phyloP scores from a whole-genome alignment of 1,140 invertebrate genomes.

The Drosophila erecta region DNA sequence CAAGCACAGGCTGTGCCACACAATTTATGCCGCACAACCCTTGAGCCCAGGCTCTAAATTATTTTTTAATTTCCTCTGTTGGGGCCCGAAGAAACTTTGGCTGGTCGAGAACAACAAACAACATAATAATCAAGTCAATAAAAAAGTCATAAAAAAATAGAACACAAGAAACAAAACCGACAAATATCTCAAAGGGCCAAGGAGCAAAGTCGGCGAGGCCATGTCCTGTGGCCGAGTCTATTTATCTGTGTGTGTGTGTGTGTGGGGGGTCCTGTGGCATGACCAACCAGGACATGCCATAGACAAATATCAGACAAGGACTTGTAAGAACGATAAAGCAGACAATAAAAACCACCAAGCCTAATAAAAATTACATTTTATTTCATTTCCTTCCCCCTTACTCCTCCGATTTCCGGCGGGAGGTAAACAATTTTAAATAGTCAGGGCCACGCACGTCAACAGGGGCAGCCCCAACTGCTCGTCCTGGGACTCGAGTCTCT shows the following conservation, averaged over 20 bases:
- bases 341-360: constrained; percentile 81
- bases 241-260: constrained; percentile 43
- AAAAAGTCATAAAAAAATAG: constrained; percentile 78
- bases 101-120: constrained; percentile 70
- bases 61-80: constrained; percentile 75
- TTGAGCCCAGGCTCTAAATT: constrained; percentile 67
- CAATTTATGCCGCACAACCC: constrained; percentile 73
- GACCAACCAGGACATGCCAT: constrained; percentile 67
- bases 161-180: constrained; percentile 46
- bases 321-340: constrained; percentile 80
- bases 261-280: constrained; percentile 50
- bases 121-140: constrained; percentile 83
- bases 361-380: constrained; percentile 84
- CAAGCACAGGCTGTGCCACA: constrained; percentile 62
- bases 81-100: constrained; percentile 60
- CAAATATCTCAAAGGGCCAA: constrained; percentile 66
- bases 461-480: constrained; percentile 22
- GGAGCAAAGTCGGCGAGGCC: constrained; percentile 18
- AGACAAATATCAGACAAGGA: constrained; percentile 77
- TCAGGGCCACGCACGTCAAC: constrained; percentile 77
- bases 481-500: constrained; percentile 44
- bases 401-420: constrained; percentile 5
- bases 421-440: constrained; percentile 73
- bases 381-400: constrained; percentile 65
- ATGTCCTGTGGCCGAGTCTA: constrained; percentile 61